A percentile compares a stretch with the other conserved stretches of the same genome.
These are phyloP conservation scores for Merluccius polli DNA, from an alignment of 2,797 vertebrate genomes.

Conservation along the genomic window DNA sequence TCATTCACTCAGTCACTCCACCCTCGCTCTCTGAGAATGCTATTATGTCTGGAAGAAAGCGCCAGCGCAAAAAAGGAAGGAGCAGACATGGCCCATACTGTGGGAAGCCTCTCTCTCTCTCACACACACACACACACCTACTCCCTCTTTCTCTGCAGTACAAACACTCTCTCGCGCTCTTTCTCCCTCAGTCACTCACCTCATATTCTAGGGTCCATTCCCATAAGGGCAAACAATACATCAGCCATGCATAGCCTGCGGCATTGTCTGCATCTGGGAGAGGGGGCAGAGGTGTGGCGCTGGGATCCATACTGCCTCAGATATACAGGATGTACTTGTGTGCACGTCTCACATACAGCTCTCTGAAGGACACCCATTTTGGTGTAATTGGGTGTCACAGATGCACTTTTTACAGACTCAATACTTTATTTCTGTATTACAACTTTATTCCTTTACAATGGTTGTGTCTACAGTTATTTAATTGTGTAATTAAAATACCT, in stretches of 20 bases:
- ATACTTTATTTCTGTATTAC: too few species aligned
- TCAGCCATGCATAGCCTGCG: slow-evolving; percentile 60
- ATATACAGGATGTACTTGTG: too few species aligned
- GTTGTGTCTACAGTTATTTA: too few species aligned
- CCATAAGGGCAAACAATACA: slow-evolving; percentile 85
- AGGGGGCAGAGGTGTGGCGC: slow-evolving; percentile 40
- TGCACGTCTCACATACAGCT: too few species aligned
- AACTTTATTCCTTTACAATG: too few species aligned
- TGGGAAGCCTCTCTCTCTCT: slow-evolving; percentile 53
- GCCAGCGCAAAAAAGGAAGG: background rate
- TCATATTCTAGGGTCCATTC: slow-evolving; percentile 81
- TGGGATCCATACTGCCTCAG: background rate
- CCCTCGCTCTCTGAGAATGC: slow-evolving; percentile 69
- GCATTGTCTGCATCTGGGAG: slow-evolving; percentile 62
- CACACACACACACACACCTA: background rate
- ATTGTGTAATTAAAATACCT: too few species aligned
- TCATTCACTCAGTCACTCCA: background rate
- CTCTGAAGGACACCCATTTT: too few species aligned
- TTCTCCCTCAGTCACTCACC: background rate
- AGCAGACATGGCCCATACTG: background rate
- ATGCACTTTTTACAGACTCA: too few species aligned
- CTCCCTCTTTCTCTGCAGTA: background rate
- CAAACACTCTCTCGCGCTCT: background rate
- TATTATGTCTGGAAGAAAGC: slow-evolving; percentile 57
- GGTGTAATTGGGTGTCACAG: too few species aligned